A percentile compares a stretch with the other conserved stretches of the same genome.
Conservation (phyloP, 2,888 invertebrate genomes). For the Archips crataeganus region DNA sequence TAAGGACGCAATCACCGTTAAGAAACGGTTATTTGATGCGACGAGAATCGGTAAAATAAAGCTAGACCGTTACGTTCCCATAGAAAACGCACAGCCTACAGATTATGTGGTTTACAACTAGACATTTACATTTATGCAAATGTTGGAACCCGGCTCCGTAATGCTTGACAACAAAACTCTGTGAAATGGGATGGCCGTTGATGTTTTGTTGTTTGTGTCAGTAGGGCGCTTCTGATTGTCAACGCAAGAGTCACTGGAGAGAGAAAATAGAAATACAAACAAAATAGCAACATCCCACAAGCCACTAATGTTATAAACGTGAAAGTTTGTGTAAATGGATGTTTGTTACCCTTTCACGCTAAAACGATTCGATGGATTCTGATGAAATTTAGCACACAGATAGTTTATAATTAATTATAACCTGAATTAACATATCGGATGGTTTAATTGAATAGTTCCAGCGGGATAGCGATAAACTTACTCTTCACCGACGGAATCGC, state of each 20-base stretch:
- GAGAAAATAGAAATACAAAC: not conserved
- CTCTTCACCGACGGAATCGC: no score
- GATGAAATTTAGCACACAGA: no score
- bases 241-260: not conserved
- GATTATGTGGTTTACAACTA: slow-evolving; percentile 33
- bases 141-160: slow-evolving; percentile 18
- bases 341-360: no score
- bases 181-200: slow-evolving; percentile 11
- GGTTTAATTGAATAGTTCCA: no score
- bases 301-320: no score
- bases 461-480: no score
- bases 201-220: slow-evolving; percentile 3
- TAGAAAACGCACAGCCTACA: slow-evolving; percentile 25
- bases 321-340: no score
- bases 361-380: no score
- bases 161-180: slow-evolving; percentile 26
- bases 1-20: slow-evolving; percentile 41
- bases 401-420: no score
- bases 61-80: slow-evolving; percentile 30
- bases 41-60: slow-evolving; percentile 40
- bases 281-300: no score
- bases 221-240: not conserved
- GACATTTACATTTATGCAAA: slow-evolving; percentile 40
- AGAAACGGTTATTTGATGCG: slow-evolving; percentile 39
- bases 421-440: no score